A percentile compares a stretch with the other conserved stretches of the same genome.
These are phyloP conservation scores for Diplazon laetatorius DNA, from an alignment of 2,888 invertebrate genomes.

Conservation along the genomic window DNA sequence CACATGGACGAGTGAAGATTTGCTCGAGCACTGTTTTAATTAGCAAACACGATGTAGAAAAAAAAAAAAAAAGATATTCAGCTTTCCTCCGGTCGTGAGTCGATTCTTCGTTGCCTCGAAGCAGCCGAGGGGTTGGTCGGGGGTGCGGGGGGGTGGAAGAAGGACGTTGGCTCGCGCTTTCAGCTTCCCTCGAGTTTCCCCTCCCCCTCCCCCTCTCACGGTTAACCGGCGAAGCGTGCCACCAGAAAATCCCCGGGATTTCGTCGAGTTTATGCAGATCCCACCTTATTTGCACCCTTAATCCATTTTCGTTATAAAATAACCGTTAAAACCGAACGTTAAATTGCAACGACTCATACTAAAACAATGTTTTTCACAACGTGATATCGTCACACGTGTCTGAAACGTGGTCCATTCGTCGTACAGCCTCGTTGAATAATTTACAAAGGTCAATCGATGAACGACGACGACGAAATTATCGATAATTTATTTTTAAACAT, in stretches of 20 bases:
- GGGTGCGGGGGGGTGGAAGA: neutral
- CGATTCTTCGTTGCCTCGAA: slow-evolving; percentile 22
- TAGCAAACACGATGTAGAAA: slow-evolving; percentile 51
- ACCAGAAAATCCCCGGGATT: slow-evolving; percentile 48
- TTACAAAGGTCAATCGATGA: slow-evolving; percentile 10
- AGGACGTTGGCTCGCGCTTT: slow-evolving; percentile 29
- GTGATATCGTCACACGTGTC: slow-evolving; percentile 4
- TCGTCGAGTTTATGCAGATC: slow-evolving; percentile 51
- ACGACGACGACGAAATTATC: neutral
- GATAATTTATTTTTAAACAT: no score
- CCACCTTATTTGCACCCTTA: slow-evolving; percentile 54
- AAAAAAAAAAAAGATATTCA: slow-evolving; percentile 45
- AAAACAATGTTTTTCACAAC: slow-evolving; percentile 30
- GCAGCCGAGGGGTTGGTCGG: neutral
- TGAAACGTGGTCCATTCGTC: neutral
- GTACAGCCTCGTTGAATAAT: slow-evolving; percentile 20
- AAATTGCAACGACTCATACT: slow-evolving; percentile 36
- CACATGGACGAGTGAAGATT: slow-evolving; percentile 4
- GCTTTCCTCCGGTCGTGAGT: slow-evolving; percentile 35
- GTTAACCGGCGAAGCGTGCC: slow-evolving; percentile 55
- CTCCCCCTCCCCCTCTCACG: no score
- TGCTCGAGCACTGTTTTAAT: slow-evolving; percentile 52
- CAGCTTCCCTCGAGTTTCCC: slow-evolving; percentile 34
- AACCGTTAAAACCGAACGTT: slow-evolving; percentile 9
- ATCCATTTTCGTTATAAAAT: slow-evolving; percentile 47